Evolutionary conservation across 1,140 invertebrate genomes (phyloP).

Genomic region (Achroia grisella): DNA sequence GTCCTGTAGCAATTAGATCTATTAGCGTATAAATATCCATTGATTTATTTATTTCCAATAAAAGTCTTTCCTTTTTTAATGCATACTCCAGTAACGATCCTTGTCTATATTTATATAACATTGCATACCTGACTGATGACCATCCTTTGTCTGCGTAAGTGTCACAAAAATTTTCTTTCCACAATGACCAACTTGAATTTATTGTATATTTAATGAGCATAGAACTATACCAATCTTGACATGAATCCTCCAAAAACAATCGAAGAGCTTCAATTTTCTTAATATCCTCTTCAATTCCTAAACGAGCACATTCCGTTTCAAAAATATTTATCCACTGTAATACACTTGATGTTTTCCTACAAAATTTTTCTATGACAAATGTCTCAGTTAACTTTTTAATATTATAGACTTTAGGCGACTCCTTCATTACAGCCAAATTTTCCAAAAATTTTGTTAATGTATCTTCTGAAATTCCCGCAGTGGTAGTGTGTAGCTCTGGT

Average conservation of each 20-base stretch:
- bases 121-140: conserved; percentile 20
- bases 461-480: conserved; percentile 2
- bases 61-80: background rate
- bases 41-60: conserved; percentile 1
- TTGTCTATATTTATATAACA: conserved; percentile 13
- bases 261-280: conserved; percentile 25
- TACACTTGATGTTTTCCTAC: conserved; percentile 19
- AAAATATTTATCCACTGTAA: conserved; percentile 31
- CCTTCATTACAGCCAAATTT: conserved; percentile 18
- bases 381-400: conserved; percentile 17
- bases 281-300: conserved; percentile 20
- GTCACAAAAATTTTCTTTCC: conserved; percentile 37
- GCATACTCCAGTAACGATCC: conserved; percentile 15
- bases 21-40: background rate
- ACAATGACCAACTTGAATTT: conserved; percentile 28
- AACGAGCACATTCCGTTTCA: conserved; percentile 26
- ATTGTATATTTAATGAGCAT: conserved; percentile 31
- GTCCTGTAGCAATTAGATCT: too few species aligned
- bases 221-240: conserved; percentile 35
- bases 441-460: conserved; percentile 14
- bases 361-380: conserved; percentile 31
- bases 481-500: background rate
- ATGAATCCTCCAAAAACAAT: conserved; percentile 32
- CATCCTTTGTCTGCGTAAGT: conserved; percentile 35
- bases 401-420: conserved; percentile 14